phyloP scores from a whole-genome alignment of 2,888 invertebrate species.

The Caradrina kadenii region DNA sequence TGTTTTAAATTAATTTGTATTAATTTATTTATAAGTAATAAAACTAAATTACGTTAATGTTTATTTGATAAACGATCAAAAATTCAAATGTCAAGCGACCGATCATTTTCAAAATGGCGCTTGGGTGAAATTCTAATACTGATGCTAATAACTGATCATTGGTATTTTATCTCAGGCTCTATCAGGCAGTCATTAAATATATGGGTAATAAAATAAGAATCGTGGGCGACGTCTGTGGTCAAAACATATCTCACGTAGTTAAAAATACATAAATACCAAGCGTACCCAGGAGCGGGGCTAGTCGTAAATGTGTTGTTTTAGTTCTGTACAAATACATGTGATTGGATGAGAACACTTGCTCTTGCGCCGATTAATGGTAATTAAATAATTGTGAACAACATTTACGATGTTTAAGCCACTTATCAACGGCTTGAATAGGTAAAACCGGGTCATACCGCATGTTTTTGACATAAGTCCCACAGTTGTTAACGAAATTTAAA shows the following conservation, averaged over 20 bases:
- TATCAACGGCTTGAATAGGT: constrained; percentile 8
- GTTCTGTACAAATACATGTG: constrained; percentile 39
- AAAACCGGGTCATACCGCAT: not conserved
- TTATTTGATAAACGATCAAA: constrained; percentile 48
- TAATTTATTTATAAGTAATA: constrained; percentile 29
- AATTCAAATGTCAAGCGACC: constrained; percentile 46
- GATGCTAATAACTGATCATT: constrained; percentile 58
- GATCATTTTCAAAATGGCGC: constrained; percentile 59
- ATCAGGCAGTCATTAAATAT: constrained; percentile 62
- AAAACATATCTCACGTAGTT: constrained; percentile 65
- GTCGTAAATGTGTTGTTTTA: constrained; percentile 48
- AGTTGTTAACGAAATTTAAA: not conserved
- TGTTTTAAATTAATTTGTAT: constrained; percentile 26
- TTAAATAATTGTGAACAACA: constrained; percentile 42
- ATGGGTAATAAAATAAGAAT: constrained; percentile 61
- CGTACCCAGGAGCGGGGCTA: constrained; percentile 55
- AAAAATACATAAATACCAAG: constrained; percentile 61
- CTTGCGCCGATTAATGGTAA: constrained; percentile 27
- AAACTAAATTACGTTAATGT: constrained; percentile 38
- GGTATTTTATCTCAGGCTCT: constrained; percentile 59
- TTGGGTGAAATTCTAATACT: constrained; percentile 56
- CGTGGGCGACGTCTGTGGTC: constrained; percentile 61
- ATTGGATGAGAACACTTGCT: constrained; percentile 37
- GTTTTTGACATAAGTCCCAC: not conserved
- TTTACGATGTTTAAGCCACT: constrained; percentile 20